phyloP scores from a whole-genome alignment of 2,797 vertebrate species.

The Tinamus major region DNA sequence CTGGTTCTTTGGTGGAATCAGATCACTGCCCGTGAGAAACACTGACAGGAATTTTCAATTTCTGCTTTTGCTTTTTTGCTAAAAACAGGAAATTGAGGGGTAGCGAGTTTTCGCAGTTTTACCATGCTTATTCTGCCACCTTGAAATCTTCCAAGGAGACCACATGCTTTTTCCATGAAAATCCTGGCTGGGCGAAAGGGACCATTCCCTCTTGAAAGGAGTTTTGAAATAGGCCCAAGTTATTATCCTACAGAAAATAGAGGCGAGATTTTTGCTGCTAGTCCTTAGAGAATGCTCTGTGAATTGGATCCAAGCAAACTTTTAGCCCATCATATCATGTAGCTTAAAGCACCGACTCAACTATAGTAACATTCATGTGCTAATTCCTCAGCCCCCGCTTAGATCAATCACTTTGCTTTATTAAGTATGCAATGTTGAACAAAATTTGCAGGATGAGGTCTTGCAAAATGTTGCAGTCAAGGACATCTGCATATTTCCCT shows the following conservation, averaged over 20 bases:
- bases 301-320: neutral
- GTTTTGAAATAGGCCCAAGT: neutral
- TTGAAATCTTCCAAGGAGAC: neutral
- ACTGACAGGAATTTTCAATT: neutral
- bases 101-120: neutral
- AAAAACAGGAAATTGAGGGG: neutral
- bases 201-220: neutral
- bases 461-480: neutral
- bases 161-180: neutral
- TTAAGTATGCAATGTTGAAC: neutral
- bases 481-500: constrained; percentile 30
- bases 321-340: neutral
- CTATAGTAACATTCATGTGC: neutral
- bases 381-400: neutral
- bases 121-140: neutral
- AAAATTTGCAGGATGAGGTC: neutral
- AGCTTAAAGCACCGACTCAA: neutral
- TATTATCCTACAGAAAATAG: neutral
- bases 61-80: neutral
- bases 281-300: neutral
- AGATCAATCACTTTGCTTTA: neutral
- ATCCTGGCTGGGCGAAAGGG: neutral
- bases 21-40: neutral
- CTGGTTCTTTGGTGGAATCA: rapidly evolving
- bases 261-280: neutral